Evolutionary conservation across 2,888 invertebrate genomes (phyloP).

Genomic region (Idaea dimidiata): DNA sequence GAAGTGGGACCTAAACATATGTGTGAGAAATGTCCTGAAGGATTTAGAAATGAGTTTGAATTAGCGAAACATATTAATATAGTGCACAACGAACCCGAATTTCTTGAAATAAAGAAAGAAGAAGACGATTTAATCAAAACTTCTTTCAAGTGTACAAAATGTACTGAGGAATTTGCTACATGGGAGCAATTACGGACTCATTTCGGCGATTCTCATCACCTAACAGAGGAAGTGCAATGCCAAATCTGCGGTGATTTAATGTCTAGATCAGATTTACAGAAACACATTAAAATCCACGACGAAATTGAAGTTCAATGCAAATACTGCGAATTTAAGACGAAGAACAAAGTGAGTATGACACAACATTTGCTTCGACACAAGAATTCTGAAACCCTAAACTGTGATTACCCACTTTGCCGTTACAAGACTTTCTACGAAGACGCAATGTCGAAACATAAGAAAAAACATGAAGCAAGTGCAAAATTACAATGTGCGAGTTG

Average conservation of each 20-base stretch:
- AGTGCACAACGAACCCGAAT: conserved; percentile 37
- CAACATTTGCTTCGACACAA: conserved; percentile 68
- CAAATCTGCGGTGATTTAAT: conserved; percentile 65
- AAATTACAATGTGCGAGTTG: conserved; percentile 66
- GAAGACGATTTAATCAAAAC: conserved; percentile 54
- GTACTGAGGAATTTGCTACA: conserved; percentile 46
- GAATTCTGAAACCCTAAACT: conserved; percentile 59
- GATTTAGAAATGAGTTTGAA: conserved; percentile 63
- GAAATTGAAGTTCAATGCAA: conserved; percentile 49
- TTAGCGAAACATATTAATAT: conserved; percentile 60
- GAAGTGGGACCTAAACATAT: conserved; percentile 42
- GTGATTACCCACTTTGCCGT: conserved; percentile 55
- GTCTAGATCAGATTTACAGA: conserved; percentile 49
- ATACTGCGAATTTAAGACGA: conserved; percentile 64
- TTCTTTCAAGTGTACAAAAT: conserved; percentile 63
- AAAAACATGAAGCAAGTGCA: conserved; percentile 62
- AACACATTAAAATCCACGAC: conserved; percentile 55
- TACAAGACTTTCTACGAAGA: conserved; percentile 66
- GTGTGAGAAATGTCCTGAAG: conserved; percentile 60
- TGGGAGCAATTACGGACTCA: conserved; percentile 61
- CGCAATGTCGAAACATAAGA: conserved; percentile 67
- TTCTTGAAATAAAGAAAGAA: conserved; percentile 38
- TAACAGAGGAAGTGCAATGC: conserved; percentile 56
- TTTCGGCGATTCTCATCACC: conserved; percentile 58
- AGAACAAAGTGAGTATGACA: conserved; percentile 57